Evolutionary conservation across 1,140 invertebrate species (phyloP), one percentile per base, ranked within the genome.

Genomic region (Papilio glaucus): DNA sequence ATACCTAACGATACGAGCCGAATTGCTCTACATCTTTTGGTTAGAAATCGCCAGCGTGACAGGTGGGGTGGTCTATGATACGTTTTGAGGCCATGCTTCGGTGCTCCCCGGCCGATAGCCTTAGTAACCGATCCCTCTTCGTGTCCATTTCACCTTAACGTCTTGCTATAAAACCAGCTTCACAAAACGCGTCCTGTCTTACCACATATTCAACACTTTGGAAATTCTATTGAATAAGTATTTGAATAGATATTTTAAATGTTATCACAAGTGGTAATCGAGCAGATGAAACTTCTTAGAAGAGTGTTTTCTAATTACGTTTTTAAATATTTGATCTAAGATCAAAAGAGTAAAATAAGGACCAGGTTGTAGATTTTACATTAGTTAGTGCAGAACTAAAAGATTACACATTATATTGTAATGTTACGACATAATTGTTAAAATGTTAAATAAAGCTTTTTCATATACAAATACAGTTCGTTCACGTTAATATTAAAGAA

Each of bases 41-140:
- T 78, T 72, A 84, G 76, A 81, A 88, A 75, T 71, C 88, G 89
- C 75, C 80, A 90, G 84, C 89, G 89, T 89, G 76, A 92, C 88
- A 88, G 85, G 85, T 88, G 81, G 89, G 90, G 90, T 91, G 87
- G 86, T 88, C 85, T 87, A 89, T 88, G 87, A 79, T 83, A 85
- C 88, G 81, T 82, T 78, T 82, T 86, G 77, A 82, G 83, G 85
- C 78, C 74, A 92, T 88, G 89, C 85, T 84, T 81, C 80, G 87
- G 61, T 88, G 88, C 80, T 53, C 79, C 49, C 62, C 77, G 60
- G 63, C 74, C 65, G 78, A 77, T 80, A 73, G 74, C 75, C 80
- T 77, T 86, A 83, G 85, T 85, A 88, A 87, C 85, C 73, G 75
- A 71, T 57, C 61, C 73, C 80, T 71, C 73, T 79, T 57, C 21